These are phyloP conservation scores for Selenia dentaria DNA, from an alignment of 2,888 invertebrate species.

Conservation along the genomic window DNA sequence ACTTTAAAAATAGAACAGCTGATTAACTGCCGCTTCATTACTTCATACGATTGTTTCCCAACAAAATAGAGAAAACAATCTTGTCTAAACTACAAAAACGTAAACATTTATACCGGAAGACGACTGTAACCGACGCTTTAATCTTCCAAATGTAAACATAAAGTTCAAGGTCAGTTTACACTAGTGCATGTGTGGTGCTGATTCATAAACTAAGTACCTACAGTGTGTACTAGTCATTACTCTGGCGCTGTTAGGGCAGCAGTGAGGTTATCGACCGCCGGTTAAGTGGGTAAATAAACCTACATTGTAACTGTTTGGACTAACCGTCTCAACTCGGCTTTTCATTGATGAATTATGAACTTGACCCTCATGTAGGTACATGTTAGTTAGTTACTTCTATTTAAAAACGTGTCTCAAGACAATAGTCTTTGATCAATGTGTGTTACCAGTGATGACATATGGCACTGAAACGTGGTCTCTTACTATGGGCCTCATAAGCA, in stretches of 20 bases:
- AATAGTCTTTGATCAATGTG: too few species aligned
- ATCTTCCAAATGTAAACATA: constrained; percentile 15
- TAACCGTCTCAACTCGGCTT: constrained; percentile 8
- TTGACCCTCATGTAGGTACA: background rate
- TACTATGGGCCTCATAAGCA: too few species aligned
- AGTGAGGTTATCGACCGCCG: constrained; percentile 21
- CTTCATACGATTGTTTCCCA: too few species aligned
- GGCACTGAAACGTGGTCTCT: too few species aligned
- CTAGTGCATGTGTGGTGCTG: constrained; percentile 2
- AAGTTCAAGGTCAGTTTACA: constrained; percentile 23
- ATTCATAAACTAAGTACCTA: constrained; percentile 7
- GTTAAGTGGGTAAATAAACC: constrained; percentile 22
- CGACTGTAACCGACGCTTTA: constrained; percentile 4
- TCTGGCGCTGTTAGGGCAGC: background rate
- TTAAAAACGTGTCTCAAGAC: too few species aligned
- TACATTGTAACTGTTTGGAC: constrained; percentile 15
- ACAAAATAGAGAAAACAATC: too few species aligned
- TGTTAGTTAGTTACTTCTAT: too few species aligned
- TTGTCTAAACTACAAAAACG: constrained; percentile 4
- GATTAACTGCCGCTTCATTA: too few species aligned
- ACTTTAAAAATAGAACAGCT: too few species aligned
- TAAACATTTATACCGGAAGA: constrained; percentile 11
- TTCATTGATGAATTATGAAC: constrained; percentile 22
- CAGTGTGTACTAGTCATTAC: constrained; percentile 15
- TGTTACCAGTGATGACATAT: too few species aligned